Conservation (phyloP, 1,140 invertebrate species). For the Ceratina australensis region DNA sequence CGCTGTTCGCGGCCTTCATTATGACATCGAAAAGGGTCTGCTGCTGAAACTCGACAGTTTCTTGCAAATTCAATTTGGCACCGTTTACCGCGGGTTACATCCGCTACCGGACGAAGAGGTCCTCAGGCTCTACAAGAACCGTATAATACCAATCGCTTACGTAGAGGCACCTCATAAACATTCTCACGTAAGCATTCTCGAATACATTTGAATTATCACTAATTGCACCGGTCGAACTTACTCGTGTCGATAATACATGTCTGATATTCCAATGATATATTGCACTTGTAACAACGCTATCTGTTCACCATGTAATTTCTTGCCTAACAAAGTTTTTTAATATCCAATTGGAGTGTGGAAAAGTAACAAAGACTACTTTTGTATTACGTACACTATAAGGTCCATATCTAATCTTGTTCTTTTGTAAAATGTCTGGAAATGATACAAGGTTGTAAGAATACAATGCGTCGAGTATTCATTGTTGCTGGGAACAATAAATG, state of each 20-base stretch:
- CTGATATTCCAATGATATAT: no score
- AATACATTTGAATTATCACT: no score
- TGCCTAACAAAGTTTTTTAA: not conserved
- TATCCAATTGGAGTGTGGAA: not conserved
- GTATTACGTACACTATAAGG: not conserved
- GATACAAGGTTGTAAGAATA: not conserved
- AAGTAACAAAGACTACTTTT: not conserved
- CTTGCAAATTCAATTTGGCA: constrained; percentile 96
- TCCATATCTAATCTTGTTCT: not conserved
- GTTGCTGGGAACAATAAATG: not conserved
- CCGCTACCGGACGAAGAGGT: constrained; percentile 92
- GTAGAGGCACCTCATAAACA: constrained; percentile 83
- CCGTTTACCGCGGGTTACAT: constrained; percentile 94
- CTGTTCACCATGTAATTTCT: not conserved
- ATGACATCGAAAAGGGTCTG: constrained; percentile 97
- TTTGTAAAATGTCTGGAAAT: not conserved
- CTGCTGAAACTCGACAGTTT: constrained; percentile 97
- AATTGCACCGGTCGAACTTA: no score
- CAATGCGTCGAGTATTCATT: not conserved
- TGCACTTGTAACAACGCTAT: no score
- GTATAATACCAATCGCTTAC: constrained; percentile 90
- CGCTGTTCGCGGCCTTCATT: constrained; percentile 96
- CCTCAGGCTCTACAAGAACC: constrained; percentile 90
- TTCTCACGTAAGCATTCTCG: constrained; percentile 72
- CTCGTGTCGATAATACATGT: no score